Conservation (phyloP, 2,113 vertebrate genomes). For the Platichthys stellatus region DNA sequence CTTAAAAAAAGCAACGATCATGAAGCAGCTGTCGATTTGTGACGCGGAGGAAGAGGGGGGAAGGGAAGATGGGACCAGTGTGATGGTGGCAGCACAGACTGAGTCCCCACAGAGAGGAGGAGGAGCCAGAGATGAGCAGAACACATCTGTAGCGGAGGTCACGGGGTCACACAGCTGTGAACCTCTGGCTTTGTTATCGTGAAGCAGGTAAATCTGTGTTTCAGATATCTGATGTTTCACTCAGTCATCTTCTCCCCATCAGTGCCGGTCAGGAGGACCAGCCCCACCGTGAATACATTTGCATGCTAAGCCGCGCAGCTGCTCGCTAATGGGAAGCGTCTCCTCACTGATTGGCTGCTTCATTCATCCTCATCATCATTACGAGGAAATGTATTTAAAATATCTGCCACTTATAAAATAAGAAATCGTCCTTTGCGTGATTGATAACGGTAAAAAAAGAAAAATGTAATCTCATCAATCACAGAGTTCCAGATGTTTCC, state of each 20-base stretch:
- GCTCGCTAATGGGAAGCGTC: background rate
- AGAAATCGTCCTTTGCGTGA: slow-evolving; percentile 1
- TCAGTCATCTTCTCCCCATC: background rate
- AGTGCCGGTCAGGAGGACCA: slow-evolving; percentile 13
- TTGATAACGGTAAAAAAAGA: background rate
- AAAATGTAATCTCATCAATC: background rate
- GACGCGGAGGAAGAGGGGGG: no score
- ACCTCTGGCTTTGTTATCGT: no score
- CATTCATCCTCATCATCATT: background rate
- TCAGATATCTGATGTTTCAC: no score
- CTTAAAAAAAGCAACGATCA: no score
- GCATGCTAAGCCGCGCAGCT: slow-evolving; percentile 38
- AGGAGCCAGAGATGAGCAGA: no score
- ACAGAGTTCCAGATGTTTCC: background rate
- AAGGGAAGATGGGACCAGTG: no score
- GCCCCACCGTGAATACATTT: slow-evolving; percentile 47
- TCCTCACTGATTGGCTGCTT: background rate
- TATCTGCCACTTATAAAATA: background rate
- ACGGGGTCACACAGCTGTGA: no score
- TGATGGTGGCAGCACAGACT: no score
- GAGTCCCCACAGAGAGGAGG: no score
- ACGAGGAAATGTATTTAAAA: background rate
- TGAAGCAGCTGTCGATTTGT: no score
- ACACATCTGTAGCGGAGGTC: no score
- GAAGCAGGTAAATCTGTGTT: no score